Conservation (phyloP, 2,797 vertebrate genomes). For the Taeniopygia guttata region DNA sequence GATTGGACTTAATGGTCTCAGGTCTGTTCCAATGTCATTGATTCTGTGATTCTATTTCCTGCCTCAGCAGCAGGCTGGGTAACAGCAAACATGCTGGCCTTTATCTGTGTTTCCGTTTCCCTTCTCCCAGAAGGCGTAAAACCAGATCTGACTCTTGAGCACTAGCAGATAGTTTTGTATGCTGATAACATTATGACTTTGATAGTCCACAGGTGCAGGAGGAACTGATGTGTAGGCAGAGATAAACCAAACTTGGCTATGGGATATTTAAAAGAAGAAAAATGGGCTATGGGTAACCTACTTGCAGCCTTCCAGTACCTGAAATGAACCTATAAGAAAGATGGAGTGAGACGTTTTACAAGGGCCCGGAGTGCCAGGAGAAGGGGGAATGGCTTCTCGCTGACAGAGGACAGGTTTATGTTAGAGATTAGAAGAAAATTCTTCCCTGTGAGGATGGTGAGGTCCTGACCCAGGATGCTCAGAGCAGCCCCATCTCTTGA, state of each 20-base stretch:
- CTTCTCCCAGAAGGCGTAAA: not conserved
- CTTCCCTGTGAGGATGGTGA: not conserved
- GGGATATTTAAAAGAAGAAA: not conserved
- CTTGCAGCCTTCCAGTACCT: not conserved
- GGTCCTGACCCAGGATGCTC: not conserved
- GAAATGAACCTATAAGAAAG: not conserved
- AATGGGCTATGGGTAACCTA: not conserved
- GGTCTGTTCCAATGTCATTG: not conserved
- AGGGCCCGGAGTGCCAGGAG: not conserved
- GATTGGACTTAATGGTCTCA: not conserved
- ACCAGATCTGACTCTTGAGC: not conserved
- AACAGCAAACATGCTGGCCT: not conserved
- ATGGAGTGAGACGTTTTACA: not conserved
- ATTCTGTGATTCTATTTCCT: not conserved
- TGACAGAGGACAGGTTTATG: not conserved
- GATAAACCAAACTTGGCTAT: not conserved
- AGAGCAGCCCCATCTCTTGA: not conserved
- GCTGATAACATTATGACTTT: not conserved
- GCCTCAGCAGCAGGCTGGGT: not conserved
- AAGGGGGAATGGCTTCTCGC: not conserved
- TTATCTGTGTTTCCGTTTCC: not conserved
- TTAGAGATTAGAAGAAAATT: not conserved
- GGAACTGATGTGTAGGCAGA: not conserved
- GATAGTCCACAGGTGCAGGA: not conserved
- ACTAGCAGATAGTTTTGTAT: not conserved